These are phyloP conservation scores for Tryphoninae sp. DNA, from an alignment of 2,888 invertebrate species.

Conservation along the genomic window DNA sequence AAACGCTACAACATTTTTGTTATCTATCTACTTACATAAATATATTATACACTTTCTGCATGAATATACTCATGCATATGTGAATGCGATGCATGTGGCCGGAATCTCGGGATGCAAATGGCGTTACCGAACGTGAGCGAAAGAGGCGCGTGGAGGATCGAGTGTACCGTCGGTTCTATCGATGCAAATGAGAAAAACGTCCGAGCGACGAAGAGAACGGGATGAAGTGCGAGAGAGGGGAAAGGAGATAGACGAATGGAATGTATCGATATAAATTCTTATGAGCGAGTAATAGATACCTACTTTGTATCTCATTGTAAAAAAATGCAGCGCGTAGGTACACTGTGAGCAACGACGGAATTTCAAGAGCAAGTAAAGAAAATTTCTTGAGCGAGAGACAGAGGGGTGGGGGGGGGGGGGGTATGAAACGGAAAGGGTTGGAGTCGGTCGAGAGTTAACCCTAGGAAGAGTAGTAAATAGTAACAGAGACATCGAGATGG, in stretches of 20 bases:
- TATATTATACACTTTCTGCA: no score
- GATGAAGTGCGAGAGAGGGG: neutral
- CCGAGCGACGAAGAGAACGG: neutral
- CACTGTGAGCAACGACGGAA: neutral
- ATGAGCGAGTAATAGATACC: neutral
- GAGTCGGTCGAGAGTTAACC: neutral
- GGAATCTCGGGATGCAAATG: no score
- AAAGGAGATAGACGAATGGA: neutral
- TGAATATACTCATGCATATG: no score
- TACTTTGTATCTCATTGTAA: conserved; percentile 35
- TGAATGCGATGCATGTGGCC: no score
- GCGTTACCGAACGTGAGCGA: conserved; percentile 6
- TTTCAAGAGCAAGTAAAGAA: conserved; percentile 9
- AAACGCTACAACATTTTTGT: no score
- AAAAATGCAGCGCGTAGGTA: conserved; percentile 2
- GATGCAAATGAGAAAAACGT: neutral
- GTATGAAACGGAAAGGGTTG: neutral
- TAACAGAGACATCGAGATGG: conserved; percentile 9
- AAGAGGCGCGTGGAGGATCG: conserved; percentile 7
- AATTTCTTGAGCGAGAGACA: neutral
- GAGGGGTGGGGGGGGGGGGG: no score
- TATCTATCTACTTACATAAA: no score
- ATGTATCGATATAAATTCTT: conserved; percentile 25
- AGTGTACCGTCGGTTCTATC: conserved; percentile 2
- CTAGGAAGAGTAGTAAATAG: conserved; percentile 9